Conservation (phyloP, 2,797 vertebrate species). For the Esox masquinongy region DNA sequence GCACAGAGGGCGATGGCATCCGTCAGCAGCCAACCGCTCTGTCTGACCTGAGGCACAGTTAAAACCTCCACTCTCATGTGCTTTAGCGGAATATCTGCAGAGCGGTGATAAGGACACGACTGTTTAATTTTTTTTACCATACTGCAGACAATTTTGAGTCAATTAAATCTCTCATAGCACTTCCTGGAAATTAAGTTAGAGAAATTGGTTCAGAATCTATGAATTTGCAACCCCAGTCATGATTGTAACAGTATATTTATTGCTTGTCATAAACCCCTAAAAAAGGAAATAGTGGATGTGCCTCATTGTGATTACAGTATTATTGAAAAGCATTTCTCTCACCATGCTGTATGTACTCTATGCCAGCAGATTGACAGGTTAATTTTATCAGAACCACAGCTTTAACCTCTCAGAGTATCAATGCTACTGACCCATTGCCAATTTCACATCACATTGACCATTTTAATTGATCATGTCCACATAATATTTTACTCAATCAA, state of each 20-base stretch:
- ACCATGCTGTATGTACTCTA: not conserved
- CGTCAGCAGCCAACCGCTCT: slow-evolving; percentile 48
- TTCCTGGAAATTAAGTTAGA: slow-evolving; percentile 40
- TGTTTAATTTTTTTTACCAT: slow-evolving; percentile 46
- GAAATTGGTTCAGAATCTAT: slow-evolving; percentile 31
- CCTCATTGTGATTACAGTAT: slow-evolving; percentile 32
- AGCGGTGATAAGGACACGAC: slow-evolving; percentile 61
- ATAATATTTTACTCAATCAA: not conserved
- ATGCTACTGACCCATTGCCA: slow-evolving; percentile 19
- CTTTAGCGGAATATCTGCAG: slow-evolving; percentile 59
- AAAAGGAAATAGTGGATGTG: slow-evolving; percentile 36
- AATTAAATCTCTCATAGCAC: slow-evolving; percentile 55
- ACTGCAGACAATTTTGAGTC: slow-evolving; percentile 48
- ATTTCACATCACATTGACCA: slow-evolving; percentile 11
- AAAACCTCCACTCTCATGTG: slow-evolving; percentile 48
- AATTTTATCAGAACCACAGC: slow-evolving; percentile 41
- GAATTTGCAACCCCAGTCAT: slow-evolving; percentile 23
- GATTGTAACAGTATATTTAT: slow-evolving; percentile 16
- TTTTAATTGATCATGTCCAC: slow-evolving; percentile 24
- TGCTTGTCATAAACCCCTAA: slow-evolving; percentile 15
- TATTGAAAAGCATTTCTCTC: slow-evolving; percentile 24
- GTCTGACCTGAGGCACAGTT: slow-evolving; percentile 41
- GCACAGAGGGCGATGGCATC: slow-evolving; percentile 50
- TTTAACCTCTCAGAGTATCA: slow-evolving; percentile 21
- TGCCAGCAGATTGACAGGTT: slow-evolving; percentile 13